phyloP scores from a whole-genome alignment of 2,797 vertebrate genomes.

The Triplophysa bombifrons region DNA sequence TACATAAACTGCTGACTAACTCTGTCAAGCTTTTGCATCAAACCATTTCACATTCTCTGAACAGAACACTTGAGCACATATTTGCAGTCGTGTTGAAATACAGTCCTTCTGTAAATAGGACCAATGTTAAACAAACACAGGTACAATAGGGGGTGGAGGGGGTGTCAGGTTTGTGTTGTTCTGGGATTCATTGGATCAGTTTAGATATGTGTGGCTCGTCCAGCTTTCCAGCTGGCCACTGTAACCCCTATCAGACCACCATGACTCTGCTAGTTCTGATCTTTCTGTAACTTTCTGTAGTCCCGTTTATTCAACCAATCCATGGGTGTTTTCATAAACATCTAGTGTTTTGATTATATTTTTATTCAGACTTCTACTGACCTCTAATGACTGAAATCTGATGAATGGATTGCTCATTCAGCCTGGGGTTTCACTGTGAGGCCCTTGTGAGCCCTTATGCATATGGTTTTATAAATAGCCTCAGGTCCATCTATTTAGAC shows the following conservation, averaged over 20 bases:
- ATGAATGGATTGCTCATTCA: slow-evolving; percentile 1
- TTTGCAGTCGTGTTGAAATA: slow-evolving; percentile 7
- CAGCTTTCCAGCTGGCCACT: slow-evolving; percentile 43
- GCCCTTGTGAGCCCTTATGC: slow-evolving; percentile 70
- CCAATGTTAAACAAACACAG: slow-evolving; percentile 40
- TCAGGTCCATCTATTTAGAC: slow-evolving; percentile 75
- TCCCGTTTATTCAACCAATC: not conserved
- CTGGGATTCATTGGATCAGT: slow-evolving; percentile 38
- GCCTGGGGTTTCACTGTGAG: slow-evolving; percentile 39
- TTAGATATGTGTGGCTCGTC: slow-evolving; percentile 37
- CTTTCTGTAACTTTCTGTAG: not conserved
- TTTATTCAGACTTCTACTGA: not conserved
- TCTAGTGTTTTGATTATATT: not conserved
- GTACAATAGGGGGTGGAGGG: not conserved
- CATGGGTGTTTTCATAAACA: not conserved
- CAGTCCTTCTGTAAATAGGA: slow-evolving; percentile 29
- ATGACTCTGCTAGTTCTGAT: not conserved
- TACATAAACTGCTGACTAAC: not conserved
- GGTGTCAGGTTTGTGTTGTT: slow-evolving; percentile 46
- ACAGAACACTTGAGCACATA: not conserved
- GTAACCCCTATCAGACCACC: not conserved
- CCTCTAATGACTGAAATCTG: not conserved
- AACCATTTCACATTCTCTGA: not conserved
- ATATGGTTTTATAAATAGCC: slow-evolving; percentile 79
- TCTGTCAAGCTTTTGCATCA: not conserved